Conservation (phyloP, 2,113 vertebrate genomes). For the Plecturocebus donacophilus region DNA sequence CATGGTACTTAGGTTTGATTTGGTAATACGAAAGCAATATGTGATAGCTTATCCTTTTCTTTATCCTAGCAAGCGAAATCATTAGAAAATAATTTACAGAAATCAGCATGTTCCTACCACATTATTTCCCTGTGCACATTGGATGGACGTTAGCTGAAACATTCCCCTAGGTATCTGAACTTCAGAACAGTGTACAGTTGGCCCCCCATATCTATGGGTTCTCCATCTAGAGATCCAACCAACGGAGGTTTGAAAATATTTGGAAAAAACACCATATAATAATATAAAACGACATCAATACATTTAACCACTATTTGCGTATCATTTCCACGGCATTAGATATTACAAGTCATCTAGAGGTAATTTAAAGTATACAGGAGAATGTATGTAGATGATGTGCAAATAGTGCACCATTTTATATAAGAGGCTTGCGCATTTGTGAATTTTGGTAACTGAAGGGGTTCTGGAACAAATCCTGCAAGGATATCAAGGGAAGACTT, state of each 20-base stretch:
- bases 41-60: too few relatives aligned
- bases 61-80: not conserved
- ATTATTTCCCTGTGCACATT: not conserved
- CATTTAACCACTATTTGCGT: not conserved
- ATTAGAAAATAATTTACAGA: not conserved
- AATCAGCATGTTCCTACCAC: not conserved
- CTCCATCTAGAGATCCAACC: not conserved
- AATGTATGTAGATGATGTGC: not conserved
- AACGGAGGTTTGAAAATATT: not conserved
- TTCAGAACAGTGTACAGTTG: not conserved
- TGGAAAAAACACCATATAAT: not conserved
- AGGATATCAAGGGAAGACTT: not conserved
- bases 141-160: not conserved
- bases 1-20: not conserved
- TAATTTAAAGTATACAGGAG: not conserved
- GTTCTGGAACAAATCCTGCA: not conserved
- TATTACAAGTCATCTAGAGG: not conserved
- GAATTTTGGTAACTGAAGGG: not conserved
- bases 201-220: not conserved
- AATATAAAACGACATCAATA: not conserved
- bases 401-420: not conserved
- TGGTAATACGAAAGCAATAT: not conserved
- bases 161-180: not conserved
- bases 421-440: not conserved
- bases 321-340: not conserved